Evolutionary conservation across 1,140 invertebrate genomes (phyloP), one percentile per base, ranked within the genome.

Genomic region (Heliconius hermathena): DNA sequence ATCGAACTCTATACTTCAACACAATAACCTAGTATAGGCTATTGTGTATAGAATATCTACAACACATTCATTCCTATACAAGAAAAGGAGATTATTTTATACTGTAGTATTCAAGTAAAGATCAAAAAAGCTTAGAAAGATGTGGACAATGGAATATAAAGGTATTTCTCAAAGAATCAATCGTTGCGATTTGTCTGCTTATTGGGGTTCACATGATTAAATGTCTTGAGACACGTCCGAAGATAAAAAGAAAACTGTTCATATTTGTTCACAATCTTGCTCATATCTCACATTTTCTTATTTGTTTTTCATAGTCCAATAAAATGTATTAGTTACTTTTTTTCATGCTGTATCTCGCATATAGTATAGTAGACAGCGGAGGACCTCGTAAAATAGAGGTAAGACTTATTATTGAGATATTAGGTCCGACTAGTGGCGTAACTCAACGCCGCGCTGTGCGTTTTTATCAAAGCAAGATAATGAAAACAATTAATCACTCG

Each of bases 201-300:
- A 84, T 82, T 82, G 81, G 79, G 74, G 74, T 80, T 77, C 71
- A 36, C 70, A 82, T 84, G 83, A 84, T 84, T 82, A 77, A 84
- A 74, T 70, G 41, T 38, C 71, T 18, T n/a, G 70, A 54, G 76
- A 77, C 76, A 72, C 38, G 76, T 77, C 76, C 46, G 66, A 33
- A 49, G 33, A 46, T 72, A 71, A 77, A 57, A 76, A 36, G 29
- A 49, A n/a, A 20, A 77, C 3, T 54, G 74, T 66, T 46, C 76
- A 72, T 49, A 77, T 71, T 77, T 77, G 70, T 77, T 71, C 46
- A 54, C 26, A 41, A 71, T 38, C 6, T 16, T 49, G 74, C 38
- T 36, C 8, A 49, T 71, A 70, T 76, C 52, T 76, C 74, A 71
- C 26, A 22, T 49, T 29, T 66, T 66, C 8, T 16, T 18, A 29